Conservation (phyloP, 1,140 invertebrate species). For the Zaprionus ornatus region DNA sequence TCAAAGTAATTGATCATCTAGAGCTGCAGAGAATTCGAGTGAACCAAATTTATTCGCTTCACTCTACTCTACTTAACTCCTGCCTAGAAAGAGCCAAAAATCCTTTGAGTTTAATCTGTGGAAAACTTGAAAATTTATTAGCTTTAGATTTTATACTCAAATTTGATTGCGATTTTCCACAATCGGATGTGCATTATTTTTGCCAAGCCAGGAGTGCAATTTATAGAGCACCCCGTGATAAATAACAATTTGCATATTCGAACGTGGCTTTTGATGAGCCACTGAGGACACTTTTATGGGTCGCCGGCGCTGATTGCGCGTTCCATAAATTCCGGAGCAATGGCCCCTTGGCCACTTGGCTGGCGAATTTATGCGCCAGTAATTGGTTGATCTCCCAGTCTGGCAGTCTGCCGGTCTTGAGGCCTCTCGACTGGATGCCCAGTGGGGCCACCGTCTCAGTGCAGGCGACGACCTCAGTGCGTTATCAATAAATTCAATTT, state of each 20-base stretch:
- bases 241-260: constrained; percentile 73
- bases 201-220: constrained; percentile 23
- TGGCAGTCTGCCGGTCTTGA: neutral
- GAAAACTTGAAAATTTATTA: neutral
- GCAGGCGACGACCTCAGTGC: constrained; percentile 56
- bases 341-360: constrained; percentile 63
- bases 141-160: neutral
- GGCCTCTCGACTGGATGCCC: neutral
- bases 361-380: constrained; percentile 67
- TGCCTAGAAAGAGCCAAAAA: no score
- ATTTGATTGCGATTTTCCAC: constrained; percentile 20
- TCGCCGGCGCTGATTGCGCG: constrained; percentile 59
- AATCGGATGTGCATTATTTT: constrained; percentile 18
- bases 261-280: constrained; percentile 59
- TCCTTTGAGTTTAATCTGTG: no score
- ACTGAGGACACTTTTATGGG: constrained; percentile 69
- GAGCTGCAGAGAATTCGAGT: no score
- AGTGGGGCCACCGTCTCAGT: constrained; percentile 16
- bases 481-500: constrained; percentile 84
- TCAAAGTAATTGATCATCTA: no score
- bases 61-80: no score
- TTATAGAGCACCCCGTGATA: constrained; percentile 71
- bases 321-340: constrained; percentile 75
- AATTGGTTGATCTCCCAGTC: constrained; percentile 56
- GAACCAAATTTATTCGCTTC: no score